Percentiles rank a stretch among this genome's conserved stretches.
Evolutionary conservation across 2,888 invertebrate species (phyloP).

Genomic region (Cynaeus angustus): DNA sequence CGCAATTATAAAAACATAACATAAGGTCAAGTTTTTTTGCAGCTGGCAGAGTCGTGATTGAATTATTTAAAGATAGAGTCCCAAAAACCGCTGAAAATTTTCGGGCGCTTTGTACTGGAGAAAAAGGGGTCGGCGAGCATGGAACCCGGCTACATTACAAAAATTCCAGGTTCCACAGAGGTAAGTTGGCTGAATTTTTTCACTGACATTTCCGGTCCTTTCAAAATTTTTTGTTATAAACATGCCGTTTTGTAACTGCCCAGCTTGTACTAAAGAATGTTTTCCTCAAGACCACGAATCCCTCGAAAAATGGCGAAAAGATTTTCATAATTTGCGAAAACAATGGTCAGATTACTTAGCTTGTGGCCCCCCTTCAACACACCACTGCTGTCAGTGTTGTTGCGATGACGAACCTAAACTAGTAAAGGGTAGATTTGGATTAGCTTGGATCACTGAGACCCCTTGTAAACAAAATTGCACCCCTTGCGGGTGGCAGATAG

Average conservation of each 20-base stretch:
- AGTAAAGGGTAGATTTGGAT: slow-evolving; percentile 66
- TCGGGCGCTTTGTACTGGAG: slow-evolving; percentile 92
- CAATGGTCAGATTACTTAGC: slow-evolving; percentile 45
- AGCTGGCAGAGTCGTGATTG: slow-evolving; percentile 90
- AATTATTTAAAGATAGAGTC: slow-evolving; percentile 87
- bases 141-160: slow-evolving; percentile 89
- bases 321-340: slow-evolving; percentile 39
- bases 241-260: slow-evolving; percentile 42
- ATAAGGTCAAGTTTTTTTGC: slow-evolving; percentile 59
- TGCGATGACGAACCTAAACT: slow-evolving; percentile 22
- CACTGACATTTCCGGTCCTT: slow-evolving; percentile 36
- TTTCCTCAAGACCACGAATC: slow-evolving; percentile 30
- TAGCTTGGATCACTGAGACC: slow-evolving; percentile 66
- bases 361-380: neutral
- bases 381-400: slow-evolving; percentile 34
- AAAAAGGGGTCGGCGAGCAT: slow-evolving; percentile 81
- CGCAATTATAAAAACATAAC: neutral
- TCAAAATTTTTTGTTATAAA: slow-evolving; percentile 42
- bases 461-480: slow-evolving; percentile 59
- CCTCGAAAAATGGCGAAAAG: slow-evolving; percentile 39
- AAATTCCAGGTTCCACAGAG: slow-evolving; percentile 86
- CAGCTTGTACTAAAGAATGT: slow-evolving; percentile 20
- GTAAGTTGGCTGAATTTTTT: slow-evolving; percentile 68
- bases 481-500: slow-evolving; percentile 68
- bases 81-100: slow-evolving; percentile 95